Evolutionary conservation across 2,888 invertebrate genomes (phyloP), one percentile per base, ranked within the genome.

Genomic region (Pristionchus fissidentatus): DNA sequence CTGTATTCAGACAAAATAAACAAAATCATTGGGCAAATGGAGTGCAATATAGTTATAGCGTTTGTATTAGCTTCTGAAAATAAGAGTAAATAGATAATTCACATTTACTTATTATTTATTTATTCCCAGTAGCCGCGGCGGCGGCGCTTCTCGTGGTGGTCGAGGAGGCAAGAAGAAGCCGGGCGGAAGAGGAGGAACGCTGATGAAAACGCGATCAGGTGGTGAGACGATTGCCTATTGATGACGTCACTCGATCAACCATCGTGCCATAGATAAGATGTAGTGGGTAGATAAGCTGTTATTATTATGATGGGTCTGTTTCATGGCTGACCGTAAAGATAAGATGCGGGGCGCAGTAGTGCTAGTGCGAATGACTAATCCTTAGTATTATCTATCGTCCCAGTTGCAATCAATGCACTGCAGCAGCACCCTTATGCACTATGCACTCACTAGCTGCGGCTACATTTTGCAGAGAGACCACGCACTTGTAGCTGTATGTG

Each of bases 141-240:
- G 73, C 1, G 35, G 41, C 1, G 49, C 83, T 10, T 66, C 83
- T 41, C 77, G 60, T 26, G 66, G 86, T 8, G 84, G 85, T 32
- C 73, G 86, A n/a, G 87, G 87, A 19, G 87, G 84, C 7, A 89
- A 89, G 83, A 89, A 89, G 75, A 87, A 87, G 80, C 87, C 87
- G 2, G 87, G 87, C 4, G 62, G 87, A n/a, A 86, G 89, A 19
- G 84, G 83, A 81, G 78, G 79, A 0, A 49, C 83, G 15, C 43
- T 83, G 41, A 84, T 86, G 85, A 87, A 86, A 79, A 87, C 85
- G 22, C 70, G 86, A 57, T 84, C 84, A 2, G 85, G 83, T 57
- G 85, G 83, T 73, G 13, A 81, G 55, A 55, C 55, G 8, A 55
- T 55, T 55, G 55, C 55, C 15, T 22, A 55, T 22, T 55, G 55